Conservation (phyloP, 2,113 vertebrate species). For the Oryctolagus cuniculus region DNA sequence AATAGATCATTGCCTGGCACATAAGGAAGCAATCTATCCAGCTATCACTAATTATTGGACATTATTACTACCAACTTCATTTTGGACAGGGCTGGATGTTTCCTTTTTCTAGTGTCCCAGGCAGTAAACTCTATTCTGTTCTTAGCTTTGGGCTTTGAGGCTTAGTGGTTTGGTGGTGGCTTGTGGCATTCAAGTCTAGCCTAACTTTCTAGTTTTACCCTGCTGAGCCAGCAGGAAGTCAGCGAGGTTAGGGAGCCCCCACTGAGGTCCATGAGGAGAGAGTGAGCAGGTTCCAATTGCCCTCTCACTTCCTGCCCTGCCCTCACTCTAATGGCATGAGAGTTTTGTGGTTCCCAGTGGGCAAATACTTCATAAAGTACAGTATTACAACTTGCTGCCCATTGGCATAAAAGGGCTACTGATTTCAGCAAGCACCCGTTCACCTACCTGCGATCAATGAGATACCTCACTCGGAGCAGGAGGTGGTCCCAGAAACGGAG, state of each 20-base stretch:
- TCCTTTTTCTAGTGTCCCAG: constrained; percentile 18
- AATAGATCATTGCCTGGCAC: constrained; percentile 38
- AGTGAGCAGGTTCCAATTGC: not conserved
- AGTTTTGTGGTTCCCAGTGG: constrained; percentile 60
- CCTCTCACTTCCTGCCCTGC: constrained; percentile 8
- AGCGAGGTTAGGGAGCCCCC: not conserved
- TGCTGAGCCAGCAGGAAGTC: constrained; percentile 40
- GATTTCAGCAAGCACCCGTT: constrained; percentile 30
- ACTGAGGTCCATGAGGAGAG: constrained; percentile 22
- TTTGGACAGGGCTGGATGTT: not conserved
- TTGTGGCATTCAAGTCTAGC: constrained; percentile 59
- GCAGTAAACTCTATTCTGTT: constrained; percentile 20
- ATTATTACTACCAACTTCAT: constrained; percentile 3
- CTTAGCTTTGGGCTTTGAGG: constrained; percentile 58
- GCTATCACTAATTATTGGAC: not conserved
- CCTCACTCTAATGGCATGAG: constrained; percentile 58
- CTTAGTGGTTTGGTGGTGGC: constrained; percentile 57
- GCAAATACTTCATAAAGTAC: constrained; percentile 45
- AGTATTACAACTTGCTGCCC: constrained; percentile 41
- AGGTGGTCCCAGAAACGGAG: constrained; percentile 16
- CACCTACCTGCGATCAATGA: constrained; percentile 33
- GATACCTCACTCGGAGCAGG: not conserved
- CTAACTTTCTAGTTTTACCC: constrained; percentile 48
- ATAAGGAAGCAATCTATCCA: not conserved
- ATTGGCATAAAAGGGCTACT: constrained; percentile 45